phyloP scores from a whole-genome alignment of 2,797 vertebrate genomes.

The Hybognathus amarus region DNA sequence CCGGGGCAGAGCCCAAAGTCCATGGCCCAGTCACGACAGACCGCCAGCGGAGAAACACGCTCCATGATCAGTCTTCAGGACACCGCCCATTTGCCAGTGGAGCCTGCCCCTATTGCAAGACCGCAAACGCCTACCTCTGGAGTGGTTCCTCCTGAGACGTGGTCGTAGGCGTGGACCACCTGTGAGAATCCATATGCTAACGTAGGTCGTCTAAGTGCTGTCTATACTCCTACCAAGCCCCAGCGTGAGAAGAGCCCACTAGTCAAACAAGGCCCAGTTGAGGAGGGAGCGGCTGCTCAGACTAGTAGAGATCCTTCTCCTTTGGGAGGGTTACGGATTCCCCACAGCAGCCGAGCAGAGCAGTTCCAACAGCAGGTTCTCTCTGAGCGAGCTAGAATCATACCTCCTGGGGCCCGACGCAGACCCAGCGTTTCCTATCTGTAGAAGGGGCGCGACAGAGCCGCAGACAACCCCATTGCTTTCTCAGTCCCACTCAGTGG shows the following conservation, averaged over 20 bases:
- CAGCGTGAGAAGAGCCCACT: slow-evolving; percentile 96
- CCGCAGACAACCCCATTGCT: slow-evolving; percentile 85
- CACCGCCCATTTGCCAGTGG: slow-evolving; percentile 81
- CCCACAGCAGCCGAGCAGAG: slow-evolving; percentile 86
- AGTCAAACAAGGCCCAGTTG: slow-evolving; percentile 95
- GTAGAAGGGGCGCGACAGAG: slow-evolving; percentile 89
- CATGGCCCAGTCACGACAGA: slow-evolving; percentile 84
- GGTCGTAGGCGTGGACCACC: slow-evolving; percentile 74
- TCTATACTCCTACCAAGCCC: slow-evolving; percentile 90
- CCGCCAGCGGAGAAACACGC: slow-evolving; percentile 91
- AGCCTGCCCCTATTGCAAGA: slow-evolving; percentile 76
- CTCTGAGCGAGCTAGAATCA: slow-evolving; percentile 79
- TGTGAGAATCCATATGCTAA: slow-evolving; percentile 98
- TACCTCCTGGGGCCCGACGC: slow-evolving; percentile 75
- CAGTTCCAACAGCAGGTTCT: slow-evolving; percentile 85
- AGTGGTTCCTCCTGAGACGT: slow-evolving; percentile 76
- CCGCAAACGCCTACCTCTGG: slow-evolving; percentile 77
- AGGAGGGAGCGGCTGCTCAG: slow-evolving; percentile 82
- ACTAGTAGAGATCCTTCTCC: slow-evolving; percentile 56
- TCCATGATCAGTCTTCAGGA: slow-evolving; percentile 99
- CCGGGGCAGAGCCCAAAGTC: slow-evolving; percentile 89
- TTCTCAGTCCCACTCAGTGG: slow-evolving; percentile 95
- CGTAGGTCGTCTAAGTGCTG: slow-evolving; percentile 87
- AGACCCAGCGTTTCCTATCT: slow-evolving; percentile 93
- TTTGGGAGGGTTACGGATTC: slow-evolving; percentile 72